Evolutionary conservation across 2,797 vertebrate species (phyloP), one percentile per base, ranked within the genome.

Genomic region (Oreonectes daqikongensis): DNA sequence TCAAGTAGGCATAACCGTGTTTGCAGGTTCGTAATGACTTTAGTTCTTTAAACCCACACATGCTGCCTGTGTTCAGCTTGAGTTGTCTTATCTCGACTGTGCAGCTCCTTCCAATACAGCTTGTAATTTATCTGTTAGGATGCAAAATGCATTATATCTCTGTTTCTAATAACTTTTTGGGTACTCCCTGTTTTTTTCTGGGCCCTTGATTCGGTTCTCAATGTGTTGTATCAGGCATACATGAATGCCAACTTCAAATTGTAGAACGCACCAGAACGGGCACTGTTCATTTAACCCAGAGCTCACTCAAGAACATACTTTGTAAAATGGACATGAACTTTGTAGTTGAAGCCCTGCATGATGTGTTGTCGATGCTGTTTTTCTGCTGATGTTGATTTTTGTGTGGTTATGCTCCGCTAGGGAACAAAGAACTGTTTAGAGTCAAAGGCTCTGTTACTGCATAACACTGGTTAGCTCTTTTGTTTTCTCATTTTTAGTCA

Each of bases 331-430:
- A 57, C 38, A 11, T 59, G 14, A 52, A 38, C 12, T 4, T 72
- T 63, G 42, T 60, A 3, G 5, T 44, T 66, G 28, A 40, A 44
- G 61, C 46, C 46, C 44, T 50, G 22, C 59, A 14, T 78, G 61
- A 14, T 78, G 61, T 77, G 74, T 75, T 71, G 59, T 44, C 5
- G 5, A 42, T 52, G 68, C 73, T 66, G 20, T 78, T 61, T 66
- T 74, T 78, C 70, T 78, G 79, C 75, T 81, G 79, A 81, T 74
- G 28, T 57, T 69, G 75, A 46, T 48, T 81, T 72, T 81, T 77
- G 70, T 73, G 28, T 64, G 40, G 76, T 70, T 79, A 42, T 74
- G 57, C 35, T 59, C 32, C 65, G 48, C 59, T 18, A 60, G 69
- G n/a, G 64, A 76, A 81, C 44, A 72, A 72, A 80, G 59, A 17